phyloP scores from a whole-genome alignment of 2,113 vertebrate species.

The Potamarius usumacintae region DNA sequence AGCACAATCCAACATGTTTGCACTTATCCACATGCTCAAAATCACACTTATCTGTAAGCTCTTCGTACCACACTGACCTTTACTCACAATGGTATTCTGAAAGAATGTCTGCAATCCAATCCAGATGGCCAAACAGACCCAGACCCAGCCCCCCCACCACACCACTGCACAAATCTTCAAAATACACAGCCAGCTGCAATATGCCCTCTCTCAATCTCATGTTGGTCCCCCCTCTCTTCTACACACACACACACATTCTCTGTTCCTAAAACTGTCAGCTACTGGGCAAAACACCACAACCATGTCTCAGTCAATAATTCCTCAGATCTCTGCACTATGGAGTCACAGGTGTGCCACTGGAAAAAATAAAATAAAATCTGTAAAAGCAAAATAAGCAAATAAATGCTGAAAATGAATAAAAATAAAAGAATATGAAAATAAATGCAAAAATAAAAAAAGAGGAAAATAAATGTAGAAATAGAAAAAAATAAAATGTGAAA shows the following conservation, averaged over 20 bases:
- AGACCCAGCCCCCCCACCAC: not conserved
- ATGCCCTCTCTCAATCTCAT: not conserved
- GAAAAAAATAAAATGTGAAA: no score
- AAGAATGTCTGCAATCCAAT: slow-evolving; percentile 77
- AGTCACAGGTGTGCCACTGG: no score
- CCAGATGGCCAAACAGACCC: slow-evolving; percentile 72
- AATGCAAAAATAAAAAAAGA: no score
- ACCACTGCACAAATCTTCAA: slow-evolving; percentile 3
- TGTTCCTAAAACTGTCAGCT: not conserved
- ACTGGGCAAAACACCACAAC: slow-evolving; percentile 6
- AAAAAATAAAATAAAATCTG: no score
- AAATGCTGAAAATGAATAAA: no score
- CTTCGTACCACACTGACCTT: slow-evolving; percentile 66
- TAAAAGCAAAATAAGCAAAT: no score
- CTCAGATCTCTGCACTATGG: not conserved
- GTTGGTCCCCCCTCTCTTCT: slow-evolving; percentile 12
- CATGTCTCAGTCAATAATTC: slow-evolving; percentile 35
- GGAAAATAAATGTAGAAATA: no score
- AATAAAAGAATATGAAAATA: no score
- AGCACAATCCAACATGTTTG: not conserved
- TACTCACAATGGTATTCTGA: slow-evolving; percentile 67
- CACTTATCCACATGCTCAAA: slow-evolving; percentile 28
- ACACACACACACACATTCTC: not conserved
- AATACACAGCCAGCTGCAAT: not conserved
- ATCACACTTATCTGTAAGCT: slow-evolving; percentile 51